Percentiles rank a stretch among this genome's conserved stretches.
phyloP scores from a whole-genome alignment of 2,113 vertebrate species.

The Neofelis nebulosa region DNA sequence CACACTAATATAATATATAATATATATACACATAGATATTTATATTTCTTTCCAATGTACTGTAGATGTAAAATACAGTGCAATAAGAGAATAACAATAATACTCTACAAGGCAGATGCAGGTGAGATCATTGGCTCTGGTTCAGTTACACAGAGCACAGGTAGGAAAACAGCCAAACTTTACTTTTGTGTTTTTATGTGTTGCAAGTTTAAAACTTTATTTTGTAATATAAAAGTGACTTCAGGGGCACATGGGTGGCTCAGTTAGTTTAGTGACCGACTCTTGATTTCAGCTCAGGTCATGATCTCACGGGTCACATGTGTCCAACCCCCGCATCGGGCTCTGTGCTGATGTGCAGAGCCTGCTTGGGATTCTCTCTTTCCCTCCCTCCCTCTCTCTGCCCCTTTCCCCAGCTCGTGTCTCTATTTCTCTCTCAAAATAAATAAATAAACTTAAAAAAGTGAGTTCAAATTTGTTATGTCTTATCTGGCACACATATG shows the following conservation, averaged over 20 bases:
- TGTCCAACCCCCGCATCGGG: no score
- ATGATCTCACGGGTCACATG: no score
- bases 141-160: neutral
- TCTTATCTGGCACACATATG: neutral
- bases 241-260: neutral
- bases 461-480: neutral
- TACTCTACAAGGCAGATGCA: neutral
- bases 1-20: neutral
- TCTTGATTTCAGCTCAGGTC: no score
- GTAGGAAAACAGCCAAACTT: neutral
- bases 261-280: no score
- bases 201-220: conserved; percentile 36
- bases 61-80: neutral
- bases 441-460: neutral
- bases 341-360: no score
- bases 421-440: no score
- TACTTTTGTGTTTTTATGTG: conserved; percentile 8
- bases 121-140: neutral
- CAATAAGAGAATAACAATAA: neutral
- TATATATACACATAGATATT: neutral
- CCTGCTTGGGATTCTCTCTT: no score
- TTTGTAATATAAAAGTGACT: conserved; percentile 19
- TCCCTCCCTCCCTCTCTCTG: no score
- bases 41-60: neutral
- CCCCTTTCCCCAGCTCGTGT: no score